Conservation (phyloP, 2,797 vertebrate genomes). For the Coregonus sp. region DNA sequence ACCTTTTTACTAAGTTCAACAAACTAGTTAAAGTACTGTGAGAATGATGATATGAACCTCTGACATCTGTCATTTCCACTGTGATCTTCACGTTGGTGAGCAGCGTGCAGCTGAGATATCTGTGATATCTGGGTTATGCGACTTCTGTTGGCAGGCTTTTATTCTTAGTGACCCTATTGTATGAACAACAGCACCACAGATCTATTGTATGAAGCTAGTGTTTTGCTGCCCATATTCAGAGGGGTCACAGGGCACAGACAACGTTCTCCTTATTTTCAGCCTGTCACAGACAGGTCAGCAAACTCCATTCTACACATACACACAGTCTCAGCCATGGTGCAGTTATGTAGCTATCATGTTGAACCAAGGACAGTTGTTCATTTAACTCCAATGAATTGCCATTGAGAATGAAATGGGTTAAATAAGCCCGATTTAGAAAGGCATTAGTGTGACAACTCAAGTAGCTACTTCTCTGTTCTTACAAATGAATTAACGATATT, state of each 20-base stretch:
- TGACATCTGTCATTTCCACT: not conserved
- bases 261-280: not conserved
- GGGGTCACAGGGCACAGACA: not conserved
- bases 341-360: not conserved
- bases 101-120: not conserved
- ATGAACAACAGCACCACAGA: not conserved
- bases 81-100: not conserved
- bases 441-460: no score
- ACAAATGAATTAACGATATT: no score
- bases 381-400: no score
- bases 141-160: not conserved
- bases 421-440: no score
- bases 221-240: not conserved
- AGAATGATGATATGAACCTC: not conserved
- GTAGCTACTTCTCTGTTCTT: no score
- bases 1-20: not conserved
- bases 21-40: not conserved
- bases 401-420: no score
- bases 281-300: not conserved
- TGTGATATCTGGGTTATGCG: not conserved
- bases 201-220: not conserved
- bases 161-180: not conserved
- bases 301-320: not conserved
- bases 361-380: no score
- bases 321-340: not conserved